Evolutionary conservation across 2,797 vertebrate species (phyloP).

Genomic region (Ispidina picta): DNA sequence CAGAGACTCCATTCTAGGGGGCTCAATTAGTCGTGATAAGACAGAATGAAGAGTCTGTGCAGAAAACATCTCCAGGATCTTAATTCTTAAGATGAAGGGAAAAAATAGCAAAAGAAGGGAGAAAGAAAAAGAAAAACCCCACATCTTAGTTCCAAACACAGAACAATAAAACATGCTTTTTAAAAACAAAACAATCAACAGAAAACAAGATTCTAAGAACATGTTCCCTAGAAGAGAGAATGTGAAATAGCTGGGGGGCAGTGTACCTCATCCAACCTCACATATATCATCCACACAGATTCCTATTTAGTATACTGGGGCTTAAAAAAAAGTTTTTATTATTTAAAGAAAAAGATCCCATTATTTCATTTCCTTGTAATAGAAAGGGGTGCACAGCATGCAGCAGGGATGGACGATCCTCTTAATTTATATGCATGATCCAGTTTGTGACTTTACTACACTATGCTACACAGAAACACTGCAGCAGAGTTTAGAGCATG

Average conservation of each 20-base stretch:
- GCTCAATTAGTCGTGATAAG: slow-evolving; percentile 91
- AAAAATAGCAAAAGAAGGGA: too few species aligned
- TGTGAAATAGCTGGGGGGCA: not conserved
- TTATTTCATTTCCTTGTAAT: not conserved
- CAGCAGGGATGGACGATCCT: not conserved
- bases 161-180: not conserved
- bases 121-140: too few species aligned
- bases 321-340: not conserved
- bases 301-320: not conserved
- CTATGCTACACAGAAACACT: not conserved
- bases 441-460: not conserved
- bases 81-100: slow-evolving; percentile 82
- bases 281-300: not conserved
- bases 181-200: not conserved
- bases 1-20: slow-evolving; percentile 84
- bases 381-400: not conserved
- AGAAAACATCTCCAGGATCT: slow-evolving; percentile 93
- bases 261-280: not conserved
- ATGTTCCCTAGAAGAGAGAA: not conserved
- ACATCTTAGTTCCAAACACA: not conserved
- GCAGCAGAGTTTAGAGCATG: not conserved
- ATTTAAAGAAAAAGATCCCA: not conserved
- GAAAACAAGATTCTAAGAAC: not conserved
- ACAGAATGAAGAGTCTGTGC: slow-evolving; percentile 86
- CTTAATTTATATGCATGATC: not conserved